A percentile compares a stretch with the other conserved stretches of the same genome.
These are phyloP conservation scores for Podabrus alpinus DNA, from an alignment of 2,888 invertebrate genomes.

Conservation along the genomic window DNA sequence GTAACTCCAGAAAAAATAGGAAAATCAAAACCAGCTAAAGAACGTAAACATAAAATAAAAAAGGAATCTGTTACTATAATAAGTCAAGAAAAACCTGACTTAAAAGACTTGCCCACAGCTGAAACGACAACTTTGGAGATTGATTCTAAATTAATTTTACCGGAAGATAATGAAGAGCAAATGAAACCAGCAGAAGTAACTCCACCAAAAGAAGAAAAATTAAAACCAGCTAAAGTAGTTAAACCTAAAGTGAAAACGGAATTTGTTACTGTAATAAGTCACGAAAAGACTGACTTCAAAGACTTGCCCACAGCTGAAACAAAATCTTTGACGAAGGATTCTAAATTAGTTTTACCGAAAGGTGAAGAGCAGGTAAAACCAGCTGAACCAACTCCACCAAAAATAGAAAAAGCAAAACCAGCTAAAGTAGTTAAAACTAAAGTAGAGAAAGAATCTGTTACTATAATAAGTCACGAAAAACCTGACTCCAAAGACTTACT, in stretches of 20 bases:
- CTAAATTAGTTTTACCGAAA: slow-evolving; percentile 16
- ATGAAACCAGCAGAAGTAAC: too few relatives aligned
- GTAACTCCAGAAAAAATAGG: too few relatives aligned
- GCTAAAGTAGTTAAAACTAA: background rate
- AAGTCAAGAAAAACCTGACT: slow-evolving; percentile 6
- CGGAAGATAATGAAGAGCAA: background rate
- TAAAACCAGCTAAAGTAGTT: background rate
- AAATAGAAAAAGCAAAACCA: background rate
- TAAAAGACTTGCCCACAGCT: slow-evolving; percentile 36
- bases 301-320: slow-evolving; percentile 20
- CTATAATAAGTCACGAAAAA: background rate
- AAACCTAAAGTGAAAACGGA: background rate
- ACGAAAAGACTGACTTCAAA: slow-evolving; percentile 7
- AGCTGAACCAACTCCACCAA: background rate
- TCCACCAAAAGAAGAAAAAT: too few relatives aligned
- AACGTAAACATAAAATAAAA: background rate
- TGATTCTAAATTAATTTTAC: slow-evolving; percentile 7
- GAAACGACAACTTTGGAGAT: slow-evolving; percentile 19
- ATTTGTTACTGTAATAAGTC: background rate
- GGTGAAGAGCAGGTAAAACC: background rate
- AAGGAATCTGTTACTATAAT: background rate
- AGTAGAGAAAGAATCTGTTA: background rate
- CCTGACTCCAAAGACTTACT: slow-evolving; percentile 15
- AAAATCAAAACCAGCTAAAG: too few relatives aligned
- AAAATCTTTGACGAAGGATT: too few relatives aligned